Evolutionary conservation across 2,797 vertebrate genomes (phyloP), one percentile per base, ranked within the genome.

Genomic region (Sebastes variabilis): DNA sequence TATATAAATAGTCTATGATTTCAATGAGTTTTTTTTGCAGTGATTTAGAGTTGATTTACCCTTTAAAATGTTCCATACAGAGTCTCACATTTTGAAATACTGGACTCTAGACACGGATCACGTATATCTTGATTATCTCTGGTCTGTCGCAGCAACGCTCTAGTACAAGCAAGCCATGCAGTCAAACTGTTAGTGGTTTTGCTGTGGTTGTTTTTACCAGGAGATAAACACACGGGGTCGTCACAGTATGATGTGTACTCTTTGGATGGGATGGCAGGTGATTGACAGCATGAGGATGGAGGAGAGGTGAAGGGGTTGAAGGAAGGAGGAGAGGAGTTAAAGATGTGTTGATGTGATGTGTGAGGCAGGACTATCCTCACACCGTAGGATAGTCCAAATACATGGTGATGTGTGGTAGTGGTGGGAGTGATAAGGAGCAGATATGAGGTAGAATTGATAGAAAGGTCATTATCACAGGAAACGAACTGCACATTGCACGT

Each of bases 181-280:
- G 46, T 66, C 77, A 89, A 82, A 91, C 83, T 56, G 88, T 93
- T 81, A 90, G 87, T 71, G 65, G 42, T 77, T 75, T 62, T 67
- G 22, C 29, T 59, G 49, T 68, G 64, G 46, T 61, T 84, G 85
- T 89, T 87, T 95, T 96, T 96, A 96, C 95, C 95, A 77, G 94
- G 91, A 89, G 93, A 93, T 90, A 96, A 95, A 96, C 96, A 96
- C 85, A 92, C 80, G 89, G 96, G 94, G 94, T 96, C 95, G 86
- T 96, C 96, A 95, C 96, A 96, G 95, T 95, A 92, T 94, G 95
- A 95, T 74, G 96, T 96, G 93, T 94, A 94, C 84, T 95, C 96
- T 96, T 95, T 94, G 90, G 92, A 94, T 95, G 94, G 93, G 94
- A 95, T 96, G 95, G 91, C 93, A 87, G 87, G 81, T 91, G 92